Percentiles rank a stretch among this genome's conserved stretches.
Conservation (phyloP, 2,797 vertebrate species). For the Petrocephalus schoutedeni region DNA sequence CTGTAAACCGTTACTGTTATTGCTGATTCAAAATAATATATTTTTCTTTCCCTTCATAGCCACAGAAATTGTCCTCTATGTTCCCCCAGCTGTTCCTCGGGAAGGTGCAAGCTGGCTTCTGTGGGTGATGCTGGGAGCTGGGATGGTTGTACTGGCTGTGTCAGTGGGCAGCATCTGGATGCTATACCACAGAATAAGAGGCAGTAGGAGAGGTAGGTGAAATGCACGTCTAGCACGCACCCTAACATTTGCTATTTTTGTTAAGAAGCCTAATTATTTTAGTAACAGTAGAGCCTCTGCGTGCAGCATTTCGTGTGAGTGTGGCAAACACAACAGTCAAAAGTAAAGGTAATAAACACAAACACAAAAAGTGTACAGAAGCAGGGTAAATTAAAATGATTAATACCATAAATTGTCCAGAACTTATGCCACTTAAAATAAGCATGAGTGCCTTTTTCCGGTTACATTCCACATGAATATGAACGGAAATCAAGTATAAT, state of each 20-base stretch:
- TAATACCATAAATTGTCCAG: not conserved
- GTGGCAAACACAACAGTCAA: not conserved
- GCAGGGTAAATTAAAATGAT: not conserved
- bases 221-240: not conserved
- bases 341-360: not conserved
- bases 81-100: accelerated
- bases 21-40: not conserved
- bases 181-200: constrained; percentile 14
- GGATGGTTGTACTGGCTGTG: constrained; percentile 28
- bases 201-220: constrained; percentile 42
- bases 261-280: not conserved
- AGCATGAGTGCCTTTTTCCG: not conserved
- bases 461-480: not conserved
- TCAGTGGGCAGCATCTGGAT: constrained; percentile 23
- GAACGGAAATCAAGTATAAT: not conserved
- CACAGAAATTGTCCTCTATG: constrained; percentile 12
- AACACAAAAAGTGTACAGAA: not conserved
- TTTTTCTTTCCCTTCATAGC: constrained; percentile 18
- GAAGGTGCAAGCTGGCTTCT: not conserved
- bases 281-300: not conserved
- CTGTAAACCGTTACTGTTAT: not conserved
- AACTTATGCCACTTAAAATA: not conserved
- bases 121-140: constrained; percentile 29
- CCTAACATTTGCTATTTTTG: not conserved
- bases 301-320: not conserved